These are phyloP conservation scores for Sebastes diaconus DNA, from an alignment of 2,797 vertebrate species.

Conservation along the genomic window DNA sequence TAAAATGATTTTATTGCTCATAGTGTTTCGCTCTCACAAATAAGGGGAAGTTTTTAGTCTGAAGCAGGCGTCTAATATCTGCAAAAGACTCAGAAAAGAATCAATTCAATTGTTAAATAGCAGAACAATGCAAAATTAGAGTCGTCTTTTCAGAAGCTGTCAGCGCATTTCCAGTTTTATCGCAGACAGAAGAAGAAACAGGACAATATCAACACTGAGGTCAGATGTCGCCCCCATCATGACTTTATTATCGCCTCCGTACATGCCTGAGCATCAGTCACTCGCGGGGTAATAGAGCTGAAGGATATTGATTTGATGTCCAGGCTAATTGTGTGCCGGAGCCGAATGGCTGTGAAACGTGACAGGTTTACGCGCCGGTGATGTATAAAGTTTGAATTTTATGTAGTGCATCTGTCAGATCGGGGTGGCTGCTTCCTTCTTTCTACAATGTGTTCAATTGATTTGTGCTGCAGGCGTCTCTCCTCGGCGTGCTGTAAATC, in stretches of 20 bases:
- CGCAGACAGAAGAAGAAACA: background rate
- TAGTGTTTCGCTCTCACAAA: background rate
- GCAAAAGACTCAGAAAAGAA: conserved; percentile 7
- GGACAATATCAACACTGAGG: conserved; percentile 29
- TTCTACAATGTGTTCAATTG: conserved; percentile 37
- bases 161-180: conserved; percentile 30
- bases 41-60: background rate
- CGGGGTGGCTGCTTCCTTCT: conserved; percentile 1
- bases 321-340: conserved; percentile 40
- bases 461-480: conserved; percentile 52
- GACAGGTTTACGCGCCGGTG: conserved; percentile 44
- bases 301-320: conserved; percentile 61
- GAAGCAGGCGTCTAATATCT: conserved; percentile 5
- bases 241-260: conserved; percentile 48
- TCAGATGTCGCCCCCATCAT: conserved; percentile 35
- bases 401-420: conserved; percentile 54
- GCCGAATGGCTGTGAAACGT: conserved; percentile 28
- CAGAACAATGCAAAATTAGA: conserved; percentile 59
- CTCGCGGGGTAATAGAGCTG: conserved; percentile 41
- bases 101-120: conserved; percentile 51
- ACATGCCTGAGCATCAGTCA: conserved; percentile 39
- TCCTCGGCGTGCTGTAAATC: conserved; percentile 5
- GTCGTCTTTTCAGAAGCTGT: conserved; percentile 34
- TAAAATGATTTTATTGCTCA: background rate
- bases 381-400: conserved; percentile 44